These are phyloP conservation scores for Nephila pilipes DNA, from an alignment of 1,140 invertebrate species.

Conservation along the genomic window DNA sequence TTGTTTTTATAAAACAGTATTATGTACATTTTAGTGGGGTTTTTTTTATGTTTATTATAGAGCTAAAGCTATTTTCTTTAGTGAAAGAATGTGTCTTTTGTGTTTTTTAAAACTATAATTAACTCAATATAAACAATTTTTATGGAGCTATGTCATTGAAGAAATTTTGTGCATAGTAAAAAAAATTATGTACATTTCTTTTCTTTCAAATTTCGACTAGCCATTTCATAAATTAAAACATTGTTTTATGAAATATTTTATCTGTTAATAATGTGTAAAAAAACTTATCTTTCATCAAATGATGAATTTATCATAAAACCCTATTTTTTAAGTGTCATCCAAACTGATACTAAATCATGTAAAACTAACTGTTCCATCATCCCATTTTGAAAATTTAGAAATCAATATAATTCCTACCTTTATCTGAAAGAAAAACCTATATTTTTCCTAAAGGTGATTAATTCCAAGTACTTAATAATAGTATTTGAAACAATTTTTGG, in stretches of 20 bases:
- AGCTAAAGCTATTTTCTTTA: background rate
- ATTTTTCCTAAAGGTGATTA: background rate
- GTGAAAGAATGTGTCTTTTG: background rate
- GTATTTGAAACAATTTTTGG: background rate
- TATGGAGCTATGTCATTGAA: background rate
- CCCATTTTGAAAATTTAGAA: background rate
- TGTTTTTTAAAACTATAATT: background rate
- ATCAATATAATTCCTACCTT: background rate
- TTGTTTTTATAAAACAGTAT: constrained; percentile 12
- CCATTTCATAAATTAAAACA: background rate
- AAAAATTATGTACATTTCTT: background rate
- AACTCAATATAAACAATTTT: background rate
- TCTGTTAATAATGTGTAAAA: background rate
- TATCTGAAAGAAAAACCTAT: background rate
- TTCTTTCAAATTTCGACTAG: background rate
- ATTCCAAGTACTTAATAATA: background rate
- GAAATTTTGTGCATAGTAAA: background rate
- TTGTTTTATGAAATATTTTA: background rate
- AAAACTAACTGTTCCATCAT: background rate
- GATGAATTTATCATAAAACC: background rate
- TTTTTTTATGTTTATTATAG: background rate
- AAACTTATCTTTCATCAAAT: background rate
- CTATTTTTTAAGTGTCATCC: background rate
- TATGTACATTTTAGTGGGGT: background rate
- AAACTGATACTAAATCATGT: background rate